Evolutionary conservation across 2,888 invertebrate genomes (phyloP).

Genomic region (Pammene aurita): DNA sequence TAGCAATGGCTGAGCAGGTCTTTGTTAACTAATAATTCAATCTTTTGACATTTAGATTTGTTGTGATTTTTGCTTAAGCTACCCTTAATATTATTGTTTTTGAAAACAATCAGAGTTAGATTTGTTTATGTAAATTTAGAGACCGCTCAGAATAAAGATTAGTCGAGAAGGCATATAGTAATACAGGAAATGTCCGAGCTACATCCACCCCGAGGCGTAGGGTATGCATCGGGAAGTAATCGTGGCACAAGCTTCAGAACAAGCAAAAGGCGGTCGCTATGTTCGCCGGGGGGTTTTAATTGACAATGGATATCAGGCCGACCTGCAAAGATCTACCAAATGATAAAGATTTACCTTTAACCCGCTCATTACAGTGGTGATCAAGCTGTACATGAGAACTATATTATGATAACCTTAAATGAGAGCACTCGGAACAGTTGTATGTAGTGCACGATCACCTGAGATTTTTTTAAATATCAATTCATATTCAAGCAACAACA

Average conservation of each 20-base stretch:
- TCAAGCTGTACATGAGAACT: neutral
- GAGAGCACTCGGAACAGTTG: neutral
- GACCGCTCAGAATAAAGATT: constrained; percentile 68
- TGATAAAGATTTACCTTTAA: constrained; percentile 70
- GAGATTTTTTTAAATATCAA: too few species aligned
- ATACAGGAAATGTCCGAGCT: constrained; percentile 78
- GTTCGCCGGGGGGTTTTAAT: constrained; percentile 74
- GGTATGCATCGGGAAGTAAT: constrained; percentile 75
- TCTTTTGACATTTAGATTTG: neutral
- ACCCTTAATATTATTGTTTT: constrained; percentile 49
- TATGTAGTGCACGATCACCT: neutral
- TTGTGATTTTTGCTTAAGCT: neutral
- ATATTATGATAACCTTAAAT: neutral
- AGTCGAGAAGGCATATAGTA: constrained; percentile 67
- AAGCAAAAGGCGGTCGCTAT: constrained; percentile 77
- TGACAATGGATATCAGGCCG: constrained; percentile 72
- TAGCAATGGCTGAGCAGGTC: too few species aligned
- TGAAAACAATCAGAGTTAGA: constrained; percentile 61
- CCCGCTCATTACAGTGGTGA: constrained; percentile 58
- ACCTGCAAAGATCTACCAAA: constrained; percentile 62
- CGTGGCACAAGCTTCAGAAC: constrained; percentile 70
- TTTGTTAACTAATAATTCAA: neutral
- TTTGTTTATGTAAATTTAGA: constrained; percentile 74
- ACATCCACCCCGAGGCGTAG: constrained; percentile 74
- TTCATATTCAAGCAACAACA: too few species aligned